A percentile compares a stretch with the other conserved stretches of the same genome.
These are phyloP conservation scores for Darevskia mixta DNA, from an alignment of 2,797 vertebrate genomes.

Conservation along the genomic window DNA sequence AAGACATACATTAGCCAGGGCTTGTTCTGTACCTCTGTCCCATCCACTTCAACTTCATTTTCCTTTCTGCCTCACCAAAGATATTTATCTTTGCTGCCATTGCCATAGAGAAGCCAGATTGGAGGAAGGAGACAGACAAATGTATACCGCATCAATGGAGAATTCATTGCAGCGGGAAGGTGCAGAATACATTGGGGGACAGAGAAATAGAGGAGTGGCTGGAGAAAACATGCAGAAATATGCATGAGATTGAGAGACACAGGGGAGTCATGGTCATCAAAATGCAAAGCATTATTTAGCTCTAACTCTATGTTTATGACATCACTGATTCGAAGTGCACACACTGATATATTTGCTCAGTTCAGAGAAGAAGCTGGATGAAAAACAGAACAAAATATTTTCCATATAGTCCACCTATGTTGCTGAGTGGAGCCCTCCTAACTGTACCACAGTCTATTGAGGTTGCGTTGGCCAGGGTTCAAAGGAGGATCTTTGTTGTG, in stretches of 20 bases:
- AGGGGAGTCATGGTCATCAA: too few species aligned
- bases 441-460: too few species aligned
- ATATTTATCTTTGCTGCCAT: background rate
- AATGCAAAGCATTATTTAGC: too few species aligned
- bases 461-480: too few species aligned
- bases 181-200: background rate
- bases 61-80: conserved; percentile 5
- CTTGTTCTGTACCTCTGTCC: background rate
- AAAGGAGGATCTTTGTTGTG: too few species aligned
- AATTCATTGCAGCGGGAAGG: background rate
- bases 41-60: background rate
- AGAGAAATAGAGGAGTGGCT: background rate
- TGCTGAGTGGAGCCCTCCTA: too few species aligned
- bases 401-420: too few species aligned
- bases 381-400: background rate
- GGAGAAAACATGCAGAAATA: background rate
- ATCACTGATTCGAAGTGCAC: background rate
- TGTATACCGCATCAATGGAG: background rate
- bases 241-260: too few species aligned
- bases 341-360: background rate
- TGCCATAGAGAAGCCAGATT: background rate
- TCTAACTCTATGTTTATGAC: too few species aligned
- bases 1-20: background rate
- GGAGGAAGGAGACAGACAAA: background rate
- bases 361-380: background rate